These are phyloP conservation scores for Lamprologus sp. DNA, from an alignment of 2,113 vertebrate species.

Conservation along the genomic window DNA sequence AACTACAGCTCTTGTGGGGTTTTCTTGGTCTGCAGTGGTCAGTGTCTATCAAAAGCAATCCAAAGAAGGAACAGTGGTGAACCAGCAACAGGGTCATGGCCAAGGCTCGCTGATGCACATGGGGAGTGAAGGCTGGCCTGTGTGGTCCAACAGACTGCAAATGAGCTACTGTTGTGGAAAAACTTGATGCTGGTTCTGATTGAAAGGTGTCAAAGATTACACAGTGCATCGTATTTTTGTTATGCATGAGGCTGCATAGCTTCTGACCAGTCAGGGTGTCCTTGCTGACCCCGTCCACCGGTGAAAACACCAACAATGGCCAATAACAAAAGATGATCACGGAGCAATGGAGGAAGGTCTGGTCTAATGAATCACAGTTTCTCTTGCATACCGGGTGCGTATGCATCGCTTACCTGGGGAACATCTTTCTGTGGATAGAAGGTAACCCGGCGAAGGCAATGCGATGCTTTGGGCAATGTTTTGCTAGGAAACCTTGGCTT, in stretches of 20 bases:
- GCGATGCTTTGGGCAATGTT: neutral
- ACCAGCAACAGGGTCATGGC: neutral
- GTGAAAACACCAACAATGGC: neutral
- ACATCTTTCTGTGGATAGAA: neutral
- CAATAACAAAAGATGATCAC: neutral
- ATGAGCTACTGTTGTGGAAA: neutral
- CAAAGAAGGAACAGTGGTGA: neutral
- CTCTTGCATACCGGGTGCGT: neutral
- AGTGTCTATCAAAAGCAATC: neutral
- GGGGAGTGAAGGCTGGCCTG: fast-evolving
- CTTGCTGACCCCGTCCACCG: neutral
- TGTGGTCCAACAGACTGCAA: fast-evolving
- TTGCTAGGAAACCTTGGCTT: neutral
- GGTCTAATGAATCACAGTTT: neutral
- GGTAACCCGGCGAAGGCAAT: neutral
- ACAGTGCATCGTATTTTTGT: neutral
- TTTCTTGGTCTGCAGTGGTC: neutral
- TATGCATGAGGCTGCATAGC: neutral
- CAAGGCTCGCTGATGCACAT: neutral
- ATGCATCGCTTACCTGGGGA: neutral
- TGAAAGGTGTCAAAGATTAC: neutral
- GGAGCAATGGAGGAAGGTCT: neutral
- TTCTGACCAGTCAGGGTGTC: neutral
- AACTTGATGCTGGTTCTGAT: neutral
- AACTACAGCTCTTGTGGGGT: neutral